These are phyloP conservation scores for Ochropacha duplaris DNA, from an alignment of 2,888 invertebrate genomes.

Conservation along the genomic window DNA sequence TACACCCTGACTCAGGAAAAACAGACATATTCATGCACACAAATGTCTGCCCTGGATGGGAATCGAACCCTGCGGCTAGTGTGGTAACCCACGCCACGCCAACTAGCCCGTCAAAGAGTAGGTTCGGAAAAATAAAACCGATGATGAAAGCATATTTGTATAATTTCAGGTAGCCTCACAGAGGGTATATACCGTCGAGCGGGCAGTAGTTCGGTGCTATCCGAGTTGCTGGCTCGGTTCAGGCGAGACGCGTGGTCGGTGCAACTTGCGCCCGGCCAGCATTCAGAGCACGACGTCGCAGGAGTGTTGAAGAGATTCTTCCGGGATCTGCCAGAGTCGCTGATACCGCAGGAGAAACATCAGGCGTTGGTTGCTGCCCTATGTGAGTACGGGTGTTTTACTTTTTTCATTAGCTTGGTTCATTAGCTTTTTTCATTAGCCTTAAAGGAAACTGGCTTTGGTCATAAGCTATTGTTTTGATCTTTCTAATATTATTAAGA, in stretches of 20 bases:
- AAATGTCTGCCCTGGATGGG: no score
- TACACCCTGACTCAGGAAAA: no score
- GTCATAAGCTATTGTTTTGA: no score
- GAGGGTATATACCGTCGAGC: conserved; percentile 95
- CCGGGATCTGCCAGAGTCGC: conserved; percentile 92
- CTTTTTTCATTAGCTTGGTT: no score
- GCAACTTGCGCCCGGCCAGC: conserved; percentile 88
- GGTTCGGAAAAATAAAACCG: no score
- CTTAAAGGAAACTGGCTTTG: no score
- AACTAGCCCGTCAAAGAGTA: no score
- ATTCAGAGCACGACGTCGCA: conserved; percentile 94
- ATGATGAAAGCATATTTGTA: not conserved
- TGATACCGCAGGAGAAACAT: conserved; percentile 89
- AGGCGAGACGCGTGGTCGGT: conserved; percentile 93
- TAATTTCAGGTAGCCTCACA: conserved; percentile 87
- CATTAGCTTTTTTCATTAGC: no score
- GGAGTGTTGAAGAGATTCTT: conserved; percentile 94
- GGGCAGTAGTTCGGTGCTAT: conserved; percentile 89
- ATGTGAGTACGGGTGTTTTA: conserved; percentile 79
- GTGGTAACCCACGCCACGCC: no score
- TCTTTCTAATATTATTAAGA: no score
- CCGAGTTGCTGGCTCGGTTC: conserved; percentile 88
- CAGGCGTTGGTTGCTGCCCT: conserved; percentile 86
- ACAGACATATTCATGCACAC: no score
- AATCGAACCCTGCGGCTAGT: no score